A percentile compares a stretch with the other conserved stretches of the same genome.
Evolutionary conservation across 2,797 vertebrate genomes (phyloP).

Genomic region (Sylvilagus floridanus): DNA sequence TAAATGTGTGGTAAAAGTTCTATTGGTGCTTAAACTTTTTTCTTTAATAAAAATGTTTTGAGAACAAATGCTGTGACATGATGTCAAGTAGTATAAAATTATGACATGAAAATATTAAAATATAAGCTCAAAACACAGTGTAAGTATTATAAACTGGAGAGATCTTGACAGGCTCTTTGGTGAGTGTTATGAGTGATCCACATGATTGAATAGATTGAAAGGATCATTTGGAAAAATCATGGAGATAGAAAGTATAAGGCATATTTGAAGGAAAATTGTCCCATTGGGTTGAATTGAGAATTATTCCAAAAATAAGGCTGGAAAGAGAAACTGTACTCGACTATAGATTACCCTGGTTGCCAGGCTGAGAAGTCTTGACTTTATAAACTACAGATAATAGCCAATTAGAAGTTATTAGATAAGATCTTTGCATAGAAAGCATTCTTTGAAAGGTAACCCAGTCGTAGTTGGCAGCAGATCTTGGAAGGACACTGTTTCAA

Average conservation of each 20-base stretch:
- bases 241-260: neutral
- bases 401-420: neutral
- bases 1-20: neutral
- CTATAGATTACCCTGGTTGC: neutral
- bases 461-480: neutral
- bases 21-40: neutral
- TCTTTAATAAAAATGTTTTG: conserved; percentile 21
- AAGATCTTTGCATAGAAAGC: neutral
- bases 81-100: neutral
- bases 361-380: neutral
- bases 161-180: neutral
- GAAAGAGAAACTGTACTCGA: neutral
- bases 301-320: neutral
- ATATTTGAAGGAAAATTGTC: neutral
- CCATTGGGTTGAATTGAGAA: conserved; percentile 12
- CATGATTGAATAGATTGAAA: neutral
- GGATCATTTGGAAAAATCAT: neutral
- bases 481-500: conserved; percentile 30
- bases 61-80: neutral
- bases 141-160: neutral
- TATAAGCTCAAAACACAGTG: neutral
- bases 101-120: neutral
- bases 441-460: conserved; percentile 1
- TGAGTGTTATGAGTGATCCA: neutral
- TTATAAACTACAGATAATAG: conserved; percentile 4